phyloP scores from a whole-genome alignment of 2,113 vertebrate species.

The Xiphorhynchus elegans region DNA sequence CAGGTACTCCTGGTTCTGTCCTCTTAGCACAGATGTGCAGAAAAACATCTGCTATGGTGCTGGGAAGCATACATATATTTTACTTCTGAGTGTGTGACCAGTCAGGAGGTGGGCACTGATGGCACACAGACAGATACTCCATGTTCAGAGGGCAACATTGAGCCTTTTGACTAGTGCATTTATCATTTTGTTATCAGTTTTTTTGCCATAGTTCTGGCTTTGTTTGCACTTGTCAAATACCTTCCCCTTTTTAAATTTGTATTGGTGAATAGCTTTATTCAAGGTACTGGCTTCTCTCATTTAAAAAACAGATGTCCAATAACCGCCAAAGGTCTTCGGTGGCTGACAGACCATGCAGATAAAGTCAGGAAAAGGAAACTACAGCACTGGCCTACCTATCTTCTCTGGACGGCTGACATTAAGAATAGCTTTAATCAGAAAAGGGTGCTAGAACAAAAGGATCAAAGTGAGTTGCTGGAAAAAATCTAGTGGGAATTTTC shows the following conservation, averaged over 20 bases:
- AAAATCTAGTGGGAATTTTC: background rate
- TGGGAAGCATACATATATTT: background rate
- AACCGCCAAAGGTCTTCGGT: background rate
- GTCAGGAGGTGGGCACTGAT: background rate
- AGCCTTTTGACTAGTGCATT: background rate
- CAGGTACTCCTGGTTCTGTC: background rate
- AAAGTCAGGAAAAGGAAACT: background rate
- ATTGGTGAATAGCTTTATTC: background rate
- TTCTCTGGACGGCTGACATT: background rate
- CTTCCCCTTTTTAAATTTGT: background rate
- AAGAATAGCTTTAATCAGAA: background rate
- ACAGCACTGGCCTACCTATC: background rate
- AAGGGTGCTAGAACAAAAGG: background rate
- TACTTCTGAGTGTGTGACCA: background rate
- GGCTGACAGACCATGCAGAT: background rate
- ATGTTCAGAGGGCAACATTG: background rate
- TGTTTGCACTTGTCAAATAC: background rate
- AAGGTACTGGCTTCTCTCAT: background rate
- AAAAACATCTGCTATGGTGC: background rate
- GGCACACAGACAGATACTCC: background rate
- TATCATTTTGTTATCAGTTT: background rate
- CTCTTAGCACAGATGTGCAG: background rate
- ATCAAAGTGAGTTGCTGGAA: slow-evolving; percentile 1
- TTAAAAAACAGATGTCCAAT: background rate
- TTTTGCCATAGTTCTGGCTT: background rate